Evolutionary conservation across 2,888 invertebrate species (phyloP), one percentile per base, ranked within the genome.

Genomic region (Trachelus stipa): DNA sequence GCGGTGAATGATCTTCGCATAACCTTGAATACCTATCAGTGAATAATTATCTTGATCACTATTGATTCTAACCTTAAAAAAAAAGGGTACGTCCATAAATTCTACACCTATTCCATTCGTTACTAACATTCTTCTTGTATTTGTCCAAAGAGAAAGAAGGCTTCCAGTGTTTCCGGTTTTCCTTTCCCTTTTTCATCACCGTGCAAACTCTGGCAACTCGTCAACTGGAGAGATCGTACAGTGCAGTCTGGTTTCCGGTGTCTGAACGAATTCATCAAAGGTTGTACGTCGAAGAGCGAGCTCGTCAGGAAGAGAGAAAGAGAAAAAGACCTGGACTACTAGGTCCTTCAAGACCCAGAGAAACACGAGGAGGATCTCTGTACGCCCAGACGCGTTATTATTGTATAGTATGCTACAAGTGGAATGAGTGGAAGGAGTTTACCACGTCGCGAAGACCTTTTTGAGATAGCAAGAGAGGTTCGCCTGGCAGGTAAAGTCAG

Each of bases 401-500:
- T 23, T 33, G 11, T 74, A 74, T 3, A 23, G 34, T n/a, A 68
- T 33, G 12, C n/a, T 12, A 23, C 56, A 23, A 74, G 34, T 31
- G 11, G 34, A 30, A 34, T 34, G 9, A n/a, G 56, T 34, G 34
- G 31, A 35, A 68, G 30, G 68, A 69, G 68, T 30, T 74, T 34
- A 34, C 30, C 34, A 23, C 37, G 74, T 74, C 34, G 74, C 74
- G 74, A 74, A 34, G 37, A 74, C 71, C 12, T 71, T 31, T 71
- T 71, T 12, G 82, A 83, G 84, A 83, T 83, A 84, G 84, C 83
- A 81, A 31, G 71, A 85, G 85, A 85, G 85, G 83, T 81, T 83
- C 81, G 84, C 81, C 82, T 84, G 86, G 87, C 88, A 90, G 88
- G 90, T 90, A 89, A 89, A 89, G 90, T 89, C 90, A 90, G 91